Evolutionary conservation across 2,113 vertebrate genomes (phyloP).

Genomic region (Ornithorhynchus anatinus): DNA sequence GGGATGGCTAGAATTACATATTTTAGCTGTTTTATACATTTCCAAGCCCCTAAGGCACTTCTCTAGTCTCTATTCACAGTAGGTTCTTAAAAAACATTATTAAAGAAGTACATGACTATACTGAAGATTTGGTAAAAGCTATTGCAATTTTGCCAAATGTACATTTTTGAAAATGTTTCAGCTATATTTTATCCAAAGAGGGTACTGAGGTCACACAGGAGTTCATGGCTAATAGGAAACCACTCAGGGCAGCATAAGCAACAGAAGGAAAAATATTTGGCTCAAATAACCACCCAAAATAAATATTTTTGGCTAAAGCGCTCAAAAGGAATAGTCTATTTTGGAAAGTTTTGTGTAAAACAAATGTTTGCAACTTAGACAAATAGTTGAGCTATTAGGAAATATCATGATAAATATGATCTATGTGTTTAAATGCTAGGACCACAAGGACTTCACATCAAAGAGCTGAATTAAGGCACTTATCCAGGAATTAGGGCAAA

Average conservation of each 20-base stretch:
- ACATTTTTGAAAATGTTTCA: not conserved
- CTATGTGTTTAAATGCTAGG: too few relatives aligned
- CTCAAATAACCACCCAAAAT: not conserved
- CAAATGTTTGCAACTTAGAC: conserved; percentile 48
- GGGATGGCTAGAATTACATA: too few relatives aligned
- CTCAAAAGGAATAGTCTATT: conserved; percentile 32
- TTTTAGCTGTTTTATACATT: too few relatives aligned
- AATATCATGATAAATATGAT: conserved; percentile 29
- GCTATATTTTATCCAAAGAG: conserved; percentile 1
- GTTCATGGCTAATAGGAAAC: conserved; percentile 4
- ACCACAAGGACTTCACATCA: too few relatives aligned
- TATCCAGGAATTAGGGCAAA: too few relatives aligned
- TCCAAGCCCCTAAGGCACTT: too few relatives aligned
- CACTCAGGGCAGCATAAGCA: not conserved
- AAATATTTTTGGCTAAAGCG: conserved; percentile 36
- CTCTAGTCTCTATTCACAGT: too few relatives aligned
- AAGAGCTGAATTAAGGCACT: too few relatives aligned
- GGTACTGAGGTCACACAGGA: not conserved
- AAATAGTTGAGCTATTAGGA: conserved; percentile 36
- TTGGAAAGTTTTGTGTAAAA: conserved; percentile 32
- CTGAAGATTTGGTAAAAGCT: too few relatives aligned
- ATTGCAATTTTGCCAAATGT: not conserved
- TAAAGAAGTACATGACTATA: too few relatives aligned
- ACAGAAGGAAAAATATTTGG: conserved; percentile 51
- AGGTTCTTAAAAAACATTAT: too few relatives aligned